Evolutionary conservation across 1,140 invertebrate genomes (phyloP).

Genomic region (Hestina assimilis): DNA sequence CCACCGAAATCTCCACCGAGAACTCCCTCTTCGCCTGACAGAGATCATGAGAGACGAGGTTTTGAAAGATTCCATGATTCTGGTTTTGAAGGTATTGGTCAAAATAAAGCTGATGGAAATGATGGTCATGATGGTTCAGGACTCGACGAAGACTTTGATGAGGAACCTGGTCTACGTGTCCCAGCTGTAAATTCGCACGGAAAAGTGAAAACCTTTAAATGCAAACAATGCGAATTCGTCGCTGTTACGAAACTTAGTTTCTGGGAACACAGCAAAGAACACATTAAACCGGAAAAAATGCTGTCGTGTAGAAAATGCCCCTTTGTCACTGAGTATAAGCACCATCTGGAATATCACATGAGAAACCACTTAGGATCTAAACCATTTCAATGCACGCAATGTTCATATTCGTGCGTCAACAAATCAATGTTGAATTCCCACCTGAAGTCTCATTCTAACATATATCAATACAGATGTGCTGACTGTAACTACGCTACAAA

Average conservation of each 20-base stretch:
- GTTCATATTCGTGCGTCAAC: conserved; percentile 96
- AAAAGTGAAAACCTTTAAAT: conserved; percentile 92
- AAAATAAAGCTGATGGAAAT: conserved; percentile 51
- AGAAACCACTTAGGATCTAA: conserved; percentile 97
- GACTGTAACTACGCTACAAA: conserved; percentile 99
- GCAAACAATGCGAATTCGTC: conserved; percentile 94
- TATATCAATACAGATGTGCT: conserved; percentile 97
- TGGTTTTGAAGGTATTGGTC: conserved; percentile 52
- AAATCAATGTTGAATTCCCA: conserved; percentile 99
- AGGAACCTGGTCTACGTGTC: conserved; percentile 82
- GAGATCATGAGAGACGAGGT: conserved; percentile 44
- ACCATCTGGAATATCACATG: conserved; percentile 98
- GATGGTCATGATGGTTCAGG: conserved; percentile 75
- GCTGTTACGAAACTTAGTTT: conserved; percentile 93
- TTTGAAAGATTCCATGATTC: conserved; percentile 62
- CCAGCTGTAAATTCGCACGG: conserved; percentile 89
- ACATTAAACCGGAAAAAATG: conserved; percentile 96
- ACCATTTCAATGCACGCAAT: conserved; percentile 97
- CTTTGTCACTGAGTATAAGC: conserved; percentile 99
- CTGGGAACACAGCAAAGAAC: conserved; percentile 93
- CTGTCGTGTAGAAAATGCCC: conserved; percentile 94
- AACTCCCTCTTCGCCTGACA: conserved; percentile 58
- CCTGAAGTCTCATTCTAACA: conserved; percentile 97
- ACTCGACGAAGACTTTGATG: conserved; percentile 79
- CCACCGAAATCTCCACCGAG: conserved; percentile 79